Base-by-base conservation (phyloP, 1,140 invertebrate genomes). In the Stenopsyche tienmushanensis region DNA sequence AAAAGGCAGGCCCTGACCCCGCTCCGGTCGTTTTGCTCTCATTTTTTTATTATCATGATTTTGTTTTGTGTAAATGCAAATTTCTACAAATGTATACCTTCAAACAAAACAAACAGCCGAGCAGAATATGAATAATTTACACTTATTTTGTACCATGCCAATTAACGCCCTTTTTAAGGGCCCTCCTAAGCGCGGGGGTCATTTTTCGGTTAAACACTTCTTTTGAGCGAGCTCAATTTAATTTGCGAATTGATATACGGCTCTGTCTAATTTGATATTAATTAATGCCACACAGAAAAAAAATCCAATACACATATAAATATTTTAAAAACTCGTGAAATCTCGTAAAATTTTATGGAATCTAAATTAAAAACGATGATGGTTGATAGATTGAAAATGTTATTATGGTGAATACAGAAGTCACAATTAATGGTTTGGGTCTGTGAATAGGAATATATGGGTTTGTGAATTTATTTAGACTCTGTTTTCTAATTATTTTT, bases 111-210 rank as follows among this genome's bases (percentile, higher is more conserved):
- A 54, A 54, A 54, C 25, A 54, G 26, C 26, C n/a, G n/a, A 54
- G 15, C 3, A 13, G 9, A 58, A 21, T 42, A 58, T 58, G 55
- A 58, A 58, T 58, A 42, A 58, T 58, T 58, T 58, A 58, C 26
- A 58, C 26, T 41, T 9, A n/a, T 44, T 58, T 58, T 42, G 39
- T 41, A 17, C 55, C 8, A 8, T 7, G 55, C 26, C 41, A 58
- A 58, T 58, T 58, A 58, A 44, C 52, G 25, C 52, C 24, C 20
- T 54, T 24, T 20, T 10, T 25, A 25, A 29, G 52, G n/a, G 52
- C 13, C 13, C 24, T 29, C 25, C n/a, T 54, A 21, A 54, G n/a
- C 52, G 20, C 52, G 52, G 9, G 15, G 10, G 52, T 25, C 29
- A 34, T 5, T 54, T 54, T 54, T n/a, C 25, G 52, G 20, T 54